These are phyloP conservation scores for Seira musarum DNA, from an alignment of 2,888 invertebrate species.

Conservation along the genomic window DNA sequence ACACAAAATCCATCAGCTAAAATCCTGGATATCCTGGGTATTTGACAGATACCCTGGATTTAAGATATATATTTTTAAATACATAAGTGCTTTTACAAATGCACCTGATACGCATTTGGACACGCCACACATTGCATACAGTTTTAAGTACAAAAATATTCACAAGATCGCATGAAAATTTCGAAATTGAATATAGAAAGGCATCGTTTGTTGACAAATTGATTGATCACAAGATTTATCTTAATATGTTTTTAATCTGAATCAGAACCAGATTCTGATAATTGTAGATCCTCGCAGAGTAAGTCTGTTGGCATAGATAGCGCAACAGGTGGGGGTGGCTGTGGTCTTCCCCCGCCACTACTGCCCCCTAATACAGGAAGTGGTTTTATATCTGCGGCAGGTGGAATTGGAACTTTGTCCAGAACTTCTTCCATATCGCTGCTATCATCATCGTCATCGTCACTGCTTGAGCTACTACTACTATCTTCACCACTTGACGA, in stretches of 20 bases:
- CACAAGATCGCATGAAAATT: no score
- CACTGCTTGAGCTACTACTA: conserved; percentile 73
- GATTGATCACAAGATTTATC: no score
- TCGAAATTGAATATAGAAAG: no score
- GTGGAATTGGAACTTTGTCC: conserved; percentile 50
- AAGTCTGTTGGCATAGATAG: conserved; percentile 78
- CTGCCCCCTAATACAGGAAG: background rate
- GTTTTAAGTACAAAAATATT: no score
- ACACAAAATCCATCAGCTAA: no score
- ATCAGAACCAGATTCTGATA: conserved; percentile 86
- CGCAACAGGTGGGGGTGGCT: conserved; percentile 59
- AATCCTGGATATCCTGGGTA: no score
- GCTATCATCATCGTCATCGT: conserved; percentile 73
- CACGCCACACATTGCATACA: no score
- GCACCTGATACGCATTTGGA: no score
- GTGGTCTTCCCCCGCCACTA: conserved; percentile 8
- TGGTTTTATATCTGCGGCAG: conserved; percentile 24
- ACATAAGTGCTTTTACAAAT: no score
- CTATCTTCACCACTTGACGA: conserved; percentile 72
- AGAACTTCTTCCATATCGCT: conserved; percentile 63
- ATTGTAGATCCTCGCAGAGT: conserved; percentile 87
- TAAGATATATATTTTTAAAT: no score
- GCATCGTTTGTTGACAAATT: no score
- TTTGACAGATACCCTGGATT: no score
- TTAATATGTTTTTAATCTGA: conserved; percentile 65